Percentiles rank a stretch among this genome's conserved stretches.
Conservation (phyloP, 2,113 vertebrate genomes). For the Anarhynchus alexandrinus region DNA sequence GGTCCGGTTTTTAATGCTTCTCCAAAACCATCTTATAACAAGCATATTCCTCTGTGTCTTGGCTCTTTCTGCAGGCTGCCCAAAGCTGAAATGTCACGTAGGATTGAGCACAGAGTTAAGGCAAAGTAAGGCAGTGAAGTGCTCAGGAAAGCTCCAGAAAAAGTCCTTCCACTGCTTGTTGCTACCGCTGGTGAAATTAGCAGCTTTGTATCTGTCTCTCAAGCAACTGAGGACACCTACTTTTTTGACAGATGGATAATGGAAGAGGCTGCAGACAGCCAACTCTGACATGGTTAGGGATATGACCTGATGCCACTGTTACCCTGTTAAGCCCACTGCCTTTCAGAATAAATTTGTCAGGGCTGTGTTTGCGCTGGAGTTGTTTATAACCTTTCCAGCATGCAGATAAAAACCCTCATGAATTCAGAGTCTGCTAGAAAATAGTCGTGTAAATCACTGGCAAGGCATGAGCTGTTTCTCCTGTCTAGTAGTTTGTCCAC, state of each 20-base stretch:
- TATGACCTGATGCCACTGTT: background rate
- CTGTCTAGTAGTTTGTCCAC: background rate
- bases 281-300: background rate
- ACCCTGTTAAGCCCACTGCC: background rate
- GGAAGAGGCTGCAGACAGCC: background rate
- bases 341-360: slow-evolving; percentile 49
- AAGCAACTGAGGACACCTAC: background rate
- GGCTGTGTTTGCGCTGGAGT: background rate
- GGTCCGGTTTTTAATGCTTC: background rate
- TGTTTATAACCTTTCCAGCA: background rate
- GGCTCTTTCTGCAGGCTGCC: background rate
- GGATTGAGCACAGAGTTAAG: background rate
- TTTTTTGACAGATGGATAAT: background rate
- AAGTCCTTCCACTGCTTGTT: background rate
- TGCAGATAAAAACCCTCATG: background rate
- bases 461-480: background rate
- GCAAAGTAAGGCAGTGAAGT: background rate
- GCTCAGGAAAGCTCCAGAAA: background rate
- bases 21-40: background rate
- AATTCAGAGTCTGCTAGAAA: background rate
- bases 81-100: background rate
- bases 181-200: background rate
- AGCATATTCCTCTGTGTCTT: background rate
- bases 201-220: background rate
- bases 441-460: background rate